Conservation (phyloP, 2,888 invertebrate species). For the Ecliptopera silaceata region DNA sequence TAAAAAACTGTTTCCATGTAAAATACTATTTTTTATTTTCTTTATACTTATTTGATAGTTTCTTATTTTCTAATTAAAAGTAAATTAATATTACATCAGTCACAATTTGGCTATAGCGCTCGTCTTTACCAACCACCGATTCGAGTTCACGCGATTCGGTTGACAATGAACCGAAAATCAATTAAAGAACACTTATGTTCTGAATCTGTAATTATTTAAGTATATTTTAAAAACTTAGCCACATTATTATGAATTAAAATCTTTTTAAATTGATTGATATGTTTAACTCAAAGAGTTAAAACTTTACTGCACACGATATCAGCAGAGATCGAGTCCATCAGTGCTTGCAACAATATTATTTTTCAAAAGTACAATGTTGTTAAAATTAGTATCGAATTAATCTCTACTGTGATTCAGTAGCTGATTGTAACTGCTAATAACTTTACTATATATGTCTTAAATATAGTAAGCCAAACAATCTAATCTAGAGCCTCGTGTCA, state of each 20-base stretch:
- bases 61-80: conserved; percentile 39
- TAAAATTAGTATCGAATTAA: too few species aligned
- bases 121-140: conserved; percentile 22
- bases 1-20: conserved; percentile 26
- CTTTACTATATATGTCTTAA: background rate
- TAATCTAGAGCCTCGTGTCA: background rate
- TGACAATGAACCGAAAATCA: background rate
- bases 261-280: too few species aligned
- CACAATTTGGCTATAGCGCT: conserved; percentile 54
- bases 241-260: too few species aligned
- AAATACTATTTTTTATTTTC: conserved; percentile 43
- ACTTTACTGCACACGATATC: too few species aligned
- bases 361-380: too few species aligned
- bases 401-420: too few species aligned
- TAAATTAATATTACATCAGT: conserved; percentile 66
- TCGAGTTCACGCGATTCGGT: conserved; percentile 4
- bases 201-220: too few species aligned
- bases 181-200: too few species aligned
- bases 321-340: too few species aligned
- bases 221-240: too few species aligned
- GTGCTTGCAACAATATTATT: too few species aligned
- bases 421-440: background rate
- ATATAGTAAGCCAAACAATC: background rate
- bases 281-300: too few species aligned
- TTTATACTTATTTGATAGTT: conserved; percentile 29